Percentiles rank a stretch among this genome's conserved stretches.
These are phyloP conservation scores for Athripsodes cinereus DNA, from an alignment of 2,888 invertebrate species.

Conservation along the genomic window DNA sequence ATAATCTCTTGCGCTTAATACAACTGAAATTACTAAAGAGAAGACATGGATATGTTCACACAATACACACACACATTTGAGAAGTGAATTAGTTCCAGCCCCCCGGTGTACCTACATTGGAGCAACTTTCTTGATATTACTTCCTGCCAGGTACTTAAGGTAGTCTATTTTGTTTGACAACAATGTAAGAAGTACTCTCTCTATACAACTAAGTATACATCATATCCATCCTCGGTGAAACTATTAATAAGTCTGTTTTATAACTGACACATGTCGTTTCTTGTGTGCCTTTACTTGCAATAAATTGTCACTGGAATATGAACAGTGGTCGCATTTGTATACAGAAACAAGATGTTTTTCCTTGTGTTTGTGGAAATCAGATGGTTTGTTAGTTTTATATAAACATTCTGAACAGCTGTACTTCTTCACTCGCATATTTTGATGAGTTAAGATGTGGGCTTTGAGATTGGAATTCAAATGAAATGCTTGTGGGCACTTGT, in stretches of 20 bases:
- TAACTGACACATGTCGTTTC: neutral
- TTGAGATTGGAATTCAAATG: neutral
- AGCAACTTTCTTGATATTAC: too few species aligned
- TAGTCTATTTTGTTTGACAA: too few species aligned
- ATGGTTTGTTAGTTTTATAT: neutral
- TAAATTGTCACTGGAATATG: neutral
- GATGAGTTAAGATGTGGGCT: neutral
- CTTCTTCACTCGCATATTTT: neutral
- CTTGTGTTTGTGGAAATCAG: neutral
- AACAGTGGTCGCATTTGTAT: neutral
- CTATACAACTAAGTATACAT: neutral
- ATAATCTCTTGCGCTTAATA: too few species aligned
- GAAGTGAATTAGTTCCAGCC: too few species aligned
- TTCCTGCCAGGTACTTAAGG: too few species aligned
- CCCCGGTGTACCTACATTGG: too few species aligned
- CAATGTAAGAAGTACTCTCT: too few species aligned
- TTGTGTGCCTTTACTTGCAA: neutral
- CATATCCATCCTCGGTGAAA: neutral
- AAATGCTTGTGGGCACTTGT: neutral
- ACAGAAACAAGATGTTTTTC: neutral
- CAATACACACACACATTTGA: too few species aligned
- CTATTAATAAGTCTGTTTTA: neutral
- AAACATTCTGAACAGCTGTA: neutral
- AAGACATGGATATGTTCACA: too few species aligned
- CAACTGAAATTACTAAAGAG: too few species aligned